Conservation (phyloP, 2,888 invertebrate genomes). For the Campoplex capitator region DNA sequence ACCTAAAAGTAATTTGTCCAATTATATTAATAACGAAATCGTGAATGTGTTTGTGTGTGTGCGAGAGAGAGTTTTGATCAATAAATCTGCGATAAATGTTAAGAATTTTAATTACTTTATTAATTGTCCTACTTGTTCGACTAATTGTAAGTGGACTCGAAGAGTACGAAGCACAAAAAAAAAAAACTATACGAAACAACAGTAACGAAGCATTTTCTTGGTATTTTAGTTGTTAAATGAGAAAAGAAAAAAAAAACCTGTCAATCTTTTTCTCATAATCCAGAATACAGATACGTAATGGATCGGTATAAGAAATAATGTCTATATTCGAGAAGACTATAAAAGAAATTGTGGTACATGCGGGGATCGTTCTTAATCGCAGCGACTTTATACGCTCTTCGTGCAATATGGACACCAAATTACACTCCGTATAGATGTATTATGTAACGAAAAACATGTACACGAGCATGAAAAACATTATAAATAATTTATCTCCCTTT, state of each 20-base stretch:
- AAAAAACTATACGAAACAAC: background rate
- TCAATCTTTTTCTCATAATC: background rate
- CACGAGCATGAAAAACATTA: background rate
- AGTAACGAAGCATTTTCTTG: background rate
- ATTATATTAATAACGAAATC: background rate
- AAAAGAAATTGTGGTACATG: background rate
- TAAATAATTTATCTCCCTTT: constrained; percentile 1
- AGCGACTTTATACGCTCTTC: background rate
- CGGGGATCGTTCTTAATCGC: background rate
- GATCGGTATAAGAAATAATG: background rate
- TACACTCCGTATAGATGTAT: background rate
- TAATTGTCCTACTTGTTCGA: background rate
- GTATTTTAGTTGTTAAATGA: background rate
- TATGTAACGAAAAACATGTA: background rate
- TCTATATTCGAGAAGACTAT: background rate
- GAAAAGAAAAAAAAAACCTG: background rate
- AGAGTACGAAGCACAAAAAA: background rate
- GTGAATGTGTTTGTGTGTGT: background rate
- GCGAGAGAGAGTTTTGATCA: background rate
- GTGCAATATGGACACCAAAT: constrained; percentile 5
- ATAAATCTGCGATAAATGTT: background rate
- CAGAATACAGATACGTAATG: background rate
- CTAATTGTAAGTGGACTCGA: background rate
- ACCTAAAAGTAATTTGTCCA: background rate
- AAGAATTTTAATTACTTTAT: background rate